Evolutionary conservation across 2,888 invertebrate species (phyloP).

Genomic region (Bombylius discolor): DNA sequence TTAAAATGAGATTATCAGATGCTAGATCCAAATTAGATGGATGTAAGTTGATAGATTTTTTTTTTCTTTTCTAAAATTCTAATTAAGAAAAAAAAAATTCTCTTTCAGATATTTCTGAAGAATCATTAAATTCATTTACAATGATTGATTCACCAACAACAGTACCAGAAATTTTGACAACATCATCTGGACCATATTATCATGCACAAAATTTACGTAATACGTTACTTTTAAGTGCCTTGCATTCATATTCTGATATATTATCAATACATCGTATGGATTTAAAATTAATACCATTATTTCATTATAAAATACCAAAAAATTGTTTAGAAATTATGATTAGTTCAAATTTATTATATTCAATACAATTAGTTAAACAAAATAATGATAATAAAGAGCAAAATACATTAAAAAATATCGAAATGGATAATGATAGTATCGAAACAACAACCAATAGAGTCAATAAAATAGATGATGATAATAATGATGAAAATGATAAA

Average conservation of each 20-base stretch:
- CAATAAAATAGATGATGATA: slow-evolving; percentile 21
- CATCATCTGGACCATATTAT: slow-evolving; percentile 31
- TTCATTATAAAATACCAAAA: slow-evolving; percentile 54
- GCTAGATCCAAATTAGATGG: slow-evolving; percentile 31
- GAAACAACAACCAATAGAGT: slow-evolving; percentile 14
- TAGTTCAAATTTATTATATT: slow-evolving; percentile 54
- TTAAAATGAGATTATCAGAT: slow-evolving; percentile 47
- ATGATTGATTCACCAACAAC: slow-evolving; percentile 34
- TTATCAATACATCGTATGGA: slow-evolving; percentile 50
- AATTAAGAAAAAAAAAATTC: neutral
- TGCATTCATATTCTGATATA: slow-evolving; percentile 32
- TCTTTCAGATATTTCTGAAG: slow-evolving; percentile 29
- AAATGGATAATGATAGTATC: neutral
- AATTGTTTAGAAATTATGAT: slow-evolving; percentile 48
- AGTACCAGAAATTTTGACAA: slow-evolving; percentile 33
- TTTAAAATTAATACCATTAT: slow-evolving; percentile 51
- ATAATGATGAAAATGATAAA: slow-evolving; percentile 14
- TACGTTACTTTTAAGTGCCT: slow-evolving; percentile 33
- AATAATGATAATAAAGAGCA: neutral
- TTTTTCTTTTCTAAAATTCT: neutral
- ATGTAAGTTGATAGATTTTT: slow-evolving; percentile 24
- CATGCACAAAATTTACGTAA: slow-evolving; percentile 33
- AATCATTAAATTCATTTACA: slow-evolving; percentile 27
- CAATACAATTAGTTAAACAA: slow-evolving; percentile 34
- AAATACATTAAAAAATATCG: neutral